Conservation (phyloP, 2,113 vertebrate species). For the Rafetus swinhoei region DNA sequence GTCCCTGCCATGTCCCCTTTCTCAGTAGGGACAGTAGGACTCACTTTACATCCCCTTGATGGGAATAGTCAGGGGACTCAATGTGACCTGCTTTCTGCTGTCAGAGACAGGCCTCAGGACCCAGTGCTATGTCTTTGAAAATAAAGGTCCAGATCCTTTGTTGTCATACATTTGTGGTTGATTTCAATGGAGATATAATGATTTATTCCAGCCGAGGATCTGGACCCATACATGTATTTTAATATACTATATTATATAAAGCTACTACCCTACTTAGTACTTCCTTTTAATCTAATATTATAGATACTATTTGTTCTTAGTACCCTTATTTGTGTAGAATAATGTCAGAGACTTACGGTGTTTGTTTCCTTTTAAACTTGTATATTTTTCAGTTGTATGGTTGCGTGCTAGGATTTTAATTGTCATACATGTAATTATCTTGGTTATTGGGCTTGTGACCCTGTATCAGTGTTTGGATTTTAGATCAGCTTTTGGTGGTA, state of each 20-base stretch:
- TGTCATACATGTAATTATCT: background rate
- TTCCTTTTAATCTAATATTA: background rate
- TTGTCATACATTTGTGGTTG: background rate
- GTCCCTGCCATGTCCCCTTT: background rate
- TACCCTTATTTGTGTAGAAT: background rate
- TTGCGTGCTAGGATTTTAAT: background rate
- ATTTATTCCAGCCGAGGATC: background rate
- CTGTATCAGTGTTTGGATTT: background rate
- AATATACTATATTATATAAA: accelerated
- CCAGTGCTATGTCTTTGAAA: background rate
- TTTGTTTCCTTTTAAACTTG: background rate
- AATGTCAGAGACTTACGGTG: background rate
- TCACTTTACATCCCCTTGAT: background rate
- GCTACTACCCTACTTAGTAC: background rate
- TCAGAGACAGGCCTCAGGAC: background rate
- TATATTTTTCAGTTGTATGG: background rate
- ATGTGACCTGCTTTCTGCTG: background rate
- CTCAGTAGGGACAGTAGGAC: background rate
- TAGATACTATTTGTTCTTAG: background rate
- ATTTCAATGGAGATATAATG: background rate
- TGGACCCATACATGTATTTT: background rate
- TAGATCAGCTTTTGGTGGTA: background rate
- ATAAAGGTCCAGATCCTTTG: background rate
- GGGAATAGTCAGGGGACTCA: background rate
- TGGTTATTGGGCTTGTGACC: background rate